Conservation (phyloP, 2,113 vertebrate species). For the Pedetes capensis region DNA sequence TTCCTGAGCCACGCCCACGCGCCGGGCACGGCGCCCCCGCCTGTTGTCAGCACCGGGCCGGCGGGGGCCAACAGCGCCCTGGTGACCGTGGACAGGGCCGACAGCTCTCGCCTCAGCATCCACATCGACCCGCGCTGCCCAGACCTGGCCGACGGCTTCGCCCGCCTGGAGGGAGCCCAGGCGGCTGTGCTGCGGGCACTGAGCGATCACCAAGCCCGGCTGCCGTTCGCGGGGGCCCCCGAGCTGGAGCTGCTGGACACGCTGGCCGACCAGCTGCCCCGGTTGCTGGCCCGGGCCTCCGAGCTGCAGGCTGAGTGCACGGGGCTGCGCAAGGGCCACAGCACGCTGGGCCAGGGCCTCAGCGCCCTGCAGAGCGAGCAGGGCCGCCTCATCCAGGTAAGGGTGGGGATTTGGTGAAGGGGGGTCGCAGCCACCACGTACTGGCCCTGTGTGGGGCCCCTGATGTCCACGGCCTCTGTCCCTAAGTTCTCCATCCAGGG, state of each 20-base stretch:
- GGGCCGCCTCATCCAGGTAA: slow-evolving; percentile 95
- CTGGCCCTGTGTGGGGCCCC: accelerated
- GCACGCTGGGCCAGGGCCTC: slow-evolving; percentile 92
- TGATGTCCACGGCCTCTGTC: not conserved
- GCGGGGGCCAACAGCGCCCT: slow-evolving; percentile 92
- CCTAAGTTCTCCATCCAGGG: not conserved
- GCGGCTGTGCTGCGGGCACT: slow-evolving; percentile 90
- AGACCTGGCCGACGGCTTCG: slow-evolving; percentile 87
- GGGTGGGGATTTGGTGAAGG: not conserved
- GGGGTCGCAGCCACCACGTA: accelerated
- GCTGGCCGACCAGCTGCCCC: slow-evolving; percentile 93
- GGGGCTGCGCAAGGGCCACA: slow-evolving; percentile 90
- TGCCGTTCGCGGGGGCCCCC: slow-evolving; percentile 88
- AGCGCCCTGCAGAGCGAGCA: slow-evolving; percentile 93
- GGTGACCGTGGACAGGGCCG: slow-evolving; percentile 95
- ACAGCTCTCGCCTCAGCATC: slow-evolving; percentile 96
- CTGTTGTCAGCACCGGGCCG: slow-evolving; percentile 93
- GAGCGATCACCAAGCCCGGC: slow-evolving; percentile 87
- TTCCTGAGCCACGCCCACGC: slow-evolving; percentile 95
- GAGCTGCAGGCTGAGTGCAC: slow-evolving; percentile 93
- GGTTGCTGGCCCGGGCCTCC: slow-evolving; percentile 86
- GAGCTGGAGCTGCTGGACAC: slow-evolving; percentile 91
- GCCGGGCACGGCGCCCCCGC: slow-evolving; percentile 87
- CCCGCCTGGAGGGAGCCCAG: slow-evolving; percentile 93
- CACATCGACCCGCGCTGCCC: slow-evolving; percentile 99